Percentiles rank a stretch among this genome's conserved stretches.
Conservation (phyloP, 37 sponge, comb jelly and placozoan genomes). For the Lycopodina hypogea region DNA sequence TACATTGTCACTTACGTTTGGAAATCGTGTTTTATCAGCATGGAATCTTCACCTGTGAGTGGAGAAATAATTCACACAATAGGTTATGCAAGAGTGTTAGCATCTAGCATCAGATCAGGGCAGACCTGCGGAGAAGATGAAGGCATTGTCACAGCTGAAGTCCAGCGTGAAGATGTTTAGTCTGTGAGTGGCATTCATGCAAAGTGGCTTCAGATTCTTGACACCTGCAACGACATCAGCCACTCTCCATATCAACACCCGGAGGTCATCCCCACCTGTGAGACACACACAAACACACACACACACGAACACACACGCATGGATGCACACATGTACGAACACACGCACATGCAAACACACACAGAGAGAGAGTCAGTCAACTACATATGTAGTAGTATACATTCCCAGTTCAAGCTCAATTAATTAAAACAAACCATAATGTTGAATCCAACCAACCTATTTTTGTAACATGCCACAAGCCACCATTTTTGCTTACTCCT, state of each 20-base stretch:
- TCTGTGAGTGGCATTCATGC: constrained; percentile 30
- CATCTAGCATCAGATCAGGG: too few species aligned
- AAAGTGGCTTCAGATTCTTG: neutral
- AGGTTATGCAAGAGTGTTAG: neutral
- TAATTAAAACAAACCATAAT: too few species aligned
- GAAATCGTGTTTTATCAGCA: constrained; percentile 48
- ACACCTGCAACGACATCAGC: constrained; percentile 14
- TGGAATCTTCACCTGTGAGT: constrained; percentile 57
- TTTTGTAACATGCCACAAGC: too few species aligned
- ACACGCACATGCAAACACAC: too few species aligned
- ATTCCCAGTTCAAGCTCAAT: too few species aligned
- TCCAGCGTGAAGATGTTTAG: constrained; percentile 52
- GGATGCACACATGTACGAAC: too few species aligned
- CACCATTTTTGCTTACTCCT: too few species aligned
- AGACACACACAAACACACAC: neutral
- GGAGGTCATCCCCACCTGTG: constrained; percentile 59
- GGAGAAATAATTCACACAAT: neutral
- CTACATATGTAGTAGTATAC: neutral
- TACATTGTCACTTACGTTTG: constrained; percentile 22
- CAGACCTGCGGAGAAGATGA: constrained; percentile 54
- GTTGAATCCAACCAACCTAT: too few species aligned
- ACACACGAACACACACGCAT: too few species aligned
- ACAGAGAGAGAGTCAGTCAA: too few species aligned
- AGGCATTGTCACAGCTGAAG: constrained; percentile 48
- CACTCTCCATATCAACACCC: constrained; percentile 57